Evolutionary conservation across 2,113 vertebrate genomes (phyloP), one percentile per base, ranked within the genome.

Genomic region (Puntigrus tetrazona): DNA sequence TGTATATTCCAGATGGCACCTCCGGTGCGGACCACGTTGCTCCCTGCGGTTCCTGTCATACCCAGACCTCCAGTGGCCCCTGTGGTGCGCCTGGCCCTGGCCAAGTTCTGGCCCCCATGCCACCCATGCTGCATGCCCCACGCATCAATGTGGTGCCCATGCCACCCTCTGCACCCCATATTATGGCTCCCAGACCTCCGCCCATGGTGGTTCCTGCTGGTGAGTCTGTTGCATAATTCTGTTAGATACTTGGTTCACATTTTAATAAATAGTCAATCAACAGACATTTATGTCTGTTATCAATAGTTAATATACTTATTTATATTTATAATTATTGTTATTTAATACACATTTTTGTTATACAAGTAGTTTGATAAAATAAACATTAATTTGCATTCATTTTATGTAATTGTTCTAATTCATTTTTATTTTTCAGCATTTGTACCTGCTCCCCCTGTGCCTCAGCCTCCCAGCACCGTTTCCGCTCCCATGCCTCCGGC

Each of bases 101-200:
- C 0, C 98, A 97, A 0, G 96, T 99, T 74, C 92, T 99, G 0
- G 91, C 96, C 55, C 84, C 94, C 11, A 98, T 99, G 96, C 98
- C 98, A 0, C 97, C 97, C 0, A 99, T 99, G 89, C 95, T 99
- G 59, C 95, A 97, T 5, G 94, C 95, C 5, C 96, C 96, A 0
- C 96, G 97, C 50, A 98, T 99, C 92, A 99, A 97, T 0, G 97
- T 99, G 84, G 96, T 99, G 73, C 97, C 95, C n/a, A 99, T 99
- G 97, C 97, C 96, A 0, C 97, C 96, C 11, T 89, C 97, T 0
- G 96, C 93, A 1, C 95, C 96, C 1, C 98, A 97, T 85, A 93
- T 99, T 82, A 98, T 98, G 97, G 94, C 96, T 5, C 97, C 97
- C 0, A 96, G 97, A 84, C 96, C 97, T 0, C 97, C 97, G 0